Evolutionary conservation across 2,797 vertebrate genomes (phyloP), one percentile per base, ranked within the genome.

Genomic region (Phylloscopus collybita): DNA sequence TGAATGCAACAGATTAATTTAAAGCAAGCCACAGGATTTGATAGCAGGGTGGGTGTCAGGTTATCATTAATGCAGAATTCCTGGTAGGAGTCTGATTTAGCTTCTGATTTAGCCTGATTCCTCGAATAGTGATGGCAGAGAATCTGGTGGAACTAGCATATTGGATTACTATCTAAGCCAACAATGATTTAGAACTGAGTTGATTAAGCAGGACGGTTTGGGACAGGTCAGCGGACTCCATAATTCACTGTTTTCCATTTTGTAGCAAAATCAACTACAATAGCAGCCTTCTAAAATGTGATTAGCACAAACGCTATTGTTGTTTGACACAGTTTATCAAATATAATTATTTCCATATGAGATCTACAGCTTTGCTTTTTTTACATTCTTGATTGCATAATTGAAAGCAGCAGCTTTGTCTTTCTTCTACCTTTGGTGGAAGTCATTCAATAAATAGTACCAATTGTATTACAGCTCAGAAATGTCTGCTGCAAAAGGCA

Each of bases 321-420:
- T 96, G 89, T 94, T 96, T 95, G 92, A 95, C 93, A 72, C 74
- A 57, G 60, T 56, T 16, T 82, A 94, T 88, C 90, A 94, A 60
- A 80, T 45, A 40, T 87, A 94, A 95, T 94, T n/a, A 72, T 93
- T 95, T 90, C 90, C 94, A 90, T 90, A 65, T 84, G 49, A 32
- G 50, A 87, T 47, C 71, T 93, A 85, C 57, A 79, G 50, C 30
- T 92, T 76, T 54, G 21, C 13, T 76, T 80, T 94, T 86, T 86
- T 90, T 59, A 61, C 54, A 38, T 85, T 95, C 78, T 67, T 94
- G 88, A 94, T 92, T 95, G 50, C 78, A 42, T 90, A 95, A 96
- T 97, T 95, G 88, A 96, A 97, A 96, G 88, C 94, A 96, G 94
- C 67, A 93, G 57, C 57, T 93, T 90, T 97, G 92, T 96, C 88